Evolutionary conservation across 2,888 invertebrate genomes (phyloP).

Genomic region (Acrocera orbiculus): DNA sequence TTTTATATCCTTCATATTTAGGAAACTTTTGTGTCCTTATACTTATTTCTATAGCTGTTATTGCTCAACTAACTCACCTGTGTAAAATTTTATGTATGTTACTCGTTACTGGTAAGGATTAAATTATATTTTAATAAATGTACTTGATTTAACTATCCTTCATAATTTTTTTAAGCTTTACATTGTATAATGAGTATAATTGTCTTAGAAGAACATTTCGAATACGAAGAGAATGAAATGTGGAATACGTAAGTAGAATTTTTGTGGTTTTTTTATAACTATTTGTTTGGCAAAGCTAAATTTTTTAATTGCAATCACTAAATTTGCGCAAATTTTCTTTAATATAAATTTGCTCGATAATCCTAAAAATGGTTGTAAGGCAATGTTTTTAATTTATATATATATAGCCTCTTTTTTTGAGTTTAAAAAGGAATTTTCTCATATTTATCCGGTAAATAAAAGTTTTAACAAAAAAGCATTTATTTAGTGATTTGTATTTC

Average conservation of each 20-base stretch:
- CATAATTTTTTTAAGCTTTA: slow-evolving; percentile 18
- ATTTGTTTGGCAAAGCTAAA: background rate
- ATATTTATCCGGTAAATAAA: too few relatives aligned
- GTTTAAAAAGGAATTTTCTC: too few relatives aligned
- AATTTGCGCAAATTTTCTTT: too few relatives aligned
- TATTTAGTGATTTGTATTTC: too few relatives aligned
- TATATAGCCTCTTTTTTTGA: too few relatives aligned
- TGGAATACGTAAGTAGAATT: slow-evolving; percentile 22
- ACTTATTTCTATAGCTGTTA: slow-evolving; percentile 48
- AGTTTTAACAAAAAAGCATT: too few relatives aligned
- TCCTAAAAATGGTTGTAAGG: too few relatives aligned
- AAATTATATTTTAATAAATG: background rate
- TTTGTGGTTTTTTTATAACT: background rate
- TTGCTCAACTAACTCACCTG: slow-evolving; percentile 52
- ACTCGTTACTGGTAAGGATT: slow-evolving; percentile 33
- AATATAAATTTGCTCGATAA: too few relatives aligned
- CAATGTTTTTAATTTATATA: too few relatives aligned
- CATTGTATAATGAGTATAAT: slow-evolving; percentile 43
- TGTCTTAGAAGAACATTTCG: slow-evolving; percentile 36
- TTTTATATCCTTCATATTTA: slow-evolving; percentile 53
- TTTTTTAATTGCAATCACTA: too few relatives aligned
- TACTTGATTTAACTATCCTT: background rate
- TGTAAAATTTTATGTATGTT: slow-evolving; percentile 47
- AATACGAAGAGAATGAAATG: slow-evolving; percentile 36
- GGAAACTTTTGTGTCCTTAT: slow-evolving; percentile 52